These are phyloP conservation scores for Cottoperca gobio DNA, from an alignment of 2,797 vertebrate species.

Conservation along the genomic window DNA sequence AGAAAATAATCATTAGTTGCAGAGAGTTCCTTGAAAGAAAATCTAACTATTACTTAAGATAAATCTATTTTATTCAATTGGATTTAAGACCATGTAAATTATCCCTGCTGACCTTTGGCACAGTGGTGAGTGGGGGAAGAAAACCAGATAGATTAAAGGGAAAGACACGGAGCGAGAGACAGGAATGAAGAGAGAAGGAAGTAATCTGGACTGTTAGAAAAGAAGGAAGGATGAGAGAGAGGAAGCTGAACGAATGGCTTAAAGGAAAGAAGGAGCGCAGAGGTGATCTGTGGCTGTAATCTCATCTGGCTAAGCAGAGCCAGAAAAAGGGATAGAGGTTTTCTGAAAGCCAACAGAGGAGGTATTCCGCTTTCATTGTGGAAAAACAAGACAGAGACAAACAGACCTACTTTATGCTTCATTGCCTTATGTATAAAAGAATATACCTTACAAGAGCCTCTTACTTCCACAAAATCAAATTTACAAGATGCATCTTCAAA, in stretches of 20 bases:
- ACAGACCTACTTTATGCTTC: not conserved
- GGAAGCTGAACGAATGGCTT: slow-evolving; percentile 34
- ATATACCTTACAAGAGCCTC: not conserved
- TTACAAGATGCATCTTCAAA: not conserved
- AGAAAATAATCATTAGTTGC: not conserved
- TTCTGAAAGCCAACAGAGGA: slow-evolving; percentile 3
- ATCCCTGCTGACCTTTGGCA: slow-evolving; percentile 48
- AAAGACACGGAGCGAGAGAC: not conserved
- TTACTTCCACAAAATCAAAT: not conserved
- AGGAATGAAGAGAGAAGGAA: slow-evolving; percentile 7
- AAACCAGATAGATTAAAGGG: not conserved
- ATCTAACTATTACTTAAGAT: not conserved
- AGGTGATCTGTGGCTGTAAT: slow-evolving; percentile 44
- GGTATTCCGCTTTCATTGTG: not conserved
- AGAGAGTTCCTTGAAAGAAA: not conserved
- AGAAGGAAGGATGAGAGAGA: slow-evolving; percentile 23
- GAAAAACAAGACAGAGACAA: not conserved
- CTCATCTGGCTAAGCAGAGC: slow-evolving; percentile 21
- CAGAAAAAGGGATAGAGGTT: not conserved
- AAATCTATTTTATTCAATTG: slow-evolving; percentile 1
- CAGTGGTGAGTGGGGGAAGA: slow-evolving; percentile 16
- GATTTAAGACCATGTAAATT: not conserved
- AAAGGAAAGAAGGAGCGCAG: slow-evolving; percentile 29
- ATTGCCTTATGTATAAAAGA: slow-evolving; percentile 6
- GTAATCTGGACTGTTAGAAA: slow-evolving; percentile 48